Conservation (phyloP, 2,113 vertebrate genomes). For the Neopipo cinnamomea region DNA sequence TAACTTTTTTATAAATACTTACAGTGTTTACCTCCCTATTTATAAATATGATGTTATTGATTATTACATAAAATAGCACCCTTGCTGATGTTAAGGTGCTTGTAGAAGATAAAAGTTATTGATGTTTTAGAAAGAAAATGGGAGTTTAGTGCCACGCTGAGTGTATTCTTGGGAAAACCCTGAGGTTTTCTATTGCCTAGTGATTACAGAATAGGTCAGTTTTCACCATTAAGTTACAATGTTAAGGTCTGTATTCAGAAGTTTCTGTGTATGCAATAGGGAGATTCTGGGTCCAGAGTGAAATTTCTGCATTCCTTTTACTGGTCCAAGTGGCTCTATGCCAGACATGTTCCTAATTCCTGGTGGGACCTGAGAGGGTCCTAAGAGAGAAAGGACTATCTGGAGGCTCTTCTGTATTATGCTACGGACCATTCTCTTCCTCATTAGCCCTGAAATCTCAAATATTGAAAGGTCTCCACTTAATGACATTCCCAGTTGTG, state of each 20-base stretch:
- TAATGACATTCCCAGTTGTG: not conserved
- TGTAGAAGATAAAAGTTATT: not conserved
- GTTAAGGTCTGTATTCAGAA: not conserved
- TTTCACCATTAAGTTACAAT: not conserved
- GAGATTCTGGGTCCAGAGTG: not conserved
- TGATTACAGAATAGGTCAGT: not conserved
- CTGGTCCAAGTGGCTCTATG: not conserved
- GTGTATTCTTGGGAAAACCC: not conserved
- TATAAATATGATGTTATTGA: not conserved
- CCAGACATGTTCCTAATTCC: not conserved
- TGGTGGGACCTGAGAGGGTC: not conserved
- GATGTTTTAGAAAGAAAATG: not conserved
- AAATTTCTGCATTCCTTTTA: not conserved
- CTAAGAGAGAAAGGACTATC: not conserved
- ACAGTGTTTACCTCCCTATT: not conserved
- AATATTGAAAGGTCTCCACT: not conserved
- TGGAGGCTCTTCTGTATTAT: not conserved
- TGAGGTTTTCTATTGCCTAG: not conserved
- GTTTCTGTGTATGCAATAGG: not conserved
- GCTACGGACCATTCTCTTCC: not conserved
- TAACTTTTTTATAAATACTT: not conserved
- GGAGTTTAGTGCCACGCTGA: not conserved
- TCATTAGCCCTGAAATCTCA: not conserved
- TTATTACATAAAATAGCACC: not conserved
- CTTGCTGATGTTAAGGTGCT: not conserved